Evolutionary conservation across 1,140 invertebrate genomes (phyloP).

Genomic region (Planococcus citri): DNA sequence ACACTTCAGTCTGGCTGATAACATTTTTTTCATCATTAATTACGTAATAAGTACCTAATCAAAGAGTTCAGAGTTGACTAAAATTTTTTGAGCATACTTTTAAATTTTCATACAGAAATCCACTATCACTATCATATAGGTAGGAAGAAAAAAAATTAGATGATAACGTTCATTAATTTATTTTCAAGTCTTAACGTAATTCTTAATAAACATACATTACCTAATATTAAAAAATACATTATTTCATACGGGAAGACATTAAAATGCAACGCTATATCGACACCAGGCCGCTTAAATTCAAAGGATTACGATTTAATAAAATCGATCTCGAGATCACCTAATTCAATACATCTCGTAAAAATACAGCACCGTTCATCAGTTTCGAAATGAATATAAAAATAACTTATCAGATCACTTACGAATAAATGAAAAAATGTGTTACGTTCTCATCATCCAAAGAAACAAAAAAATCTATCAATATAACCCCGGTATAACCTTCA

Average conservation of each 20-base stretch:
- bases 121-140: too few species aligned
- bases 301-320: not conserved
- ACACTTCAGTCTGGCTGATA: too few species aligned
- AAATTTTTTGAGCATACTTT: too few species aligned
- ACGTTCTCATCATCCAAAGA: not conserved
- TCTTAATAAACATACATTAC: not conserved
- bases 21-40: too few species aligned
- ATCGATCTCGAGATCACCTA: not conserved
- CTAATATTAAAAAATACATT: not conserved
- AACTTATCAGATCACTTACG: not conserved
- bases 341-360: not conserved
- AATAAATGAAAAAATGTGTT: not conserved
- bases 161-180: not conserved
- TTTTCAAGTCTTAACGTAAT: not conserved
- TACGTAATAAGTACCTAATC: too few species aligned
- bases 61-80: too few species aligned
- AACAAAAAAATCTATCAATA: not conserved
- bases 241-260: not conserved
- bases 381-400: not conserved
- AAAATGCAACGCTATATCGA: not conserved
- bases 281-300: not conserved
- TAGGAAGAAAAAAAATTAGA: too few species aligned
- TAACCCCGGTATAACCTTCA: too few species aligned
- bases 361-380: constrained; percentile 1
- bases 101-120: too few species aligned